phyloP scores from a whole-genome alignment of 2,113 vertebrate genomes.

The Ammodytes dubius region DNA sequence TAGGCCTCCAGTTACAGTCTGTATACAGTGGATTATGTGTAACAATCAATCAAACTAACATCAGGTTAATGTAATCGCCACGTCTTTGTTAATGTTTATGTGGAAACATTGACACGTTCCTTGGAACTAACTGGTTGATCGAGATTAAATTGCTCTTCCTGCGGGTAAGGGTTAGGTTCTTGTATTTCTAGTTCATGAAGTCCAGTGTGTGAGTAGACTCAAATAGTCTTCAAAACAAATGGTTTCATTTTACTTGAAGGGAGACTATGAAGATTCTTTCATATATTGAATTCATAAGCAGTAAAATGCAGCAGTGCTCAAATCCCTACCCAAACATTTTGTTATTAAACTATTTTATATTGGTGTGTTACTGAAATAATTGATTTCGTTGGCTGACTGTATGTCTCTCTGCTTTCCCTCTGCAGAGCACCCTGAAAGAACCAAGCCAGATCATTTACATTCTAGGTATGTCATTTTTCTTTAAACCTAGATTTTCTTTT shows the following conservation, averaged over 20 bases:
- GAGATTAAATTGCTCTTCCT: not conserved
- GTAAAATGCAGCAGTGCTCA: not conserved
- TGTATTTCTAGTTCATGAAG: conserved; percentile 44
- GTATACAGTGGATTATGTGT: not conserved
- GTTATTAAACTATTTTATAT: not conserved
- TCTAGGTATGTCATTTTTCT: conserved; percentile 85
- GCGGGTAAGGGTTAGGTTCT: conserved; percentile 20
- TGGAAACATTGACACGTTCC: not conserved
- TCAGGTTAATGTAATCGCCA: fast-evolving
- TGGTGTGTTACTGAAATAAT: not conserved
- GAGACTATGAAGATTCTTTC: not conserved
- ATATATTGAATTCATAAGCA: not conserved
- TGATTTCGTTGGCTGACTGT: not conserved
- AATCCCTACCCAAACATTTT: not conserved
- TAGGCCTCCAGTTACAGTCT: not conserved
- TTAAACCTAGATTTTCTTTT: not conserved
- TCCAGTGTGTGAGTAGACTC: not conserved
- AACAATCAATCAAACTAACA: too few species aligned
- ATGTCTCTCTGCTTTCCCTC: conserved; percentile 55
- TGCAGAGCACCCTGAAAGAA: conserved; percentile 89
- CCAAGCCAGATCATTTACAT: conserved; percentile 88
- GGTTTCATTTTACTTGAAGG: not conserved
- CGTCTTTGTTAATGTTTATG: not conserved
- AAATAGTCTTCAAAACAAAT: not conserved
- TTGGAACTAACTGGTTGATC: conserved; percentile 46